Evolutionary conservation across 2,888 invertebrate genomes (phyloP), one percentile per base, ranked within the genome.

Genomic region (Cosmopolites sordidus): DNA sequence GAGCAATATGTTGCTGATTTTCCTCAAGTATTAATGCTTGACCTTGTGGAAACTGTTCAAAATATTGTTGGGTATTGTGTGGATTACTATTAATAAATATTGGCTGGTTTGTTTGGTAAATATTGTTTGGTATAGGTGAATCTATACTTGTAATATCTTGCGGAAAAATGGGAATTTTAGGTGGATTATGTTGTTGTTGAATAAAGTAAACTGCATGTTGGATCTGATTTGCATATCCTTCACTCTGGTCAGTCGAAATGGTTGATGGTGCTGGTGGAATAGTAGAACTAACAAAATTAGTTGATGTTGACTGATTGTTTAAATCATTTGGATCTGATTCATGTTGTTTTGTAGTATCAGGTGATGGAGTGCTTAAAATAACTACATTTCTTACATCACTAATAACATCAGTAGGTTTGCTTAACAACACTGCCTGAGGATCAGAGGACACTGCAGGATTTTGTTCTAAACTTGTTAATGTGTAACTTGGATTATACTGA

Each of bases 21-120:
- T 48, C 17, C 9, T 16, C 27, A 2, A 27, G 30, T 16, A 50
- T 44, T 12, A 48, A 43, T 14, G 47, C 40, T 48, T 51, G 33
- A 16, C 56, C 56, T 38, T 62, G 49, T n/a, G 52, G 51, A 17
- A 52, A 49, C 37, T 49, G 44, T 22, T 44, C 38, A n/a, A 50
- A 16, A n/a, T 17, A 48, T 33, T 58, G 43, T 27, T 42, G 52
- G 8, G 3, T 5, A 5, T 33, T 33, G 12, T 11, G 5, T 33
- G 12, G 12, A 33, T 5, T 4, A 5, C 11, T 33, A 12, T 33
- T 33, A 22, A 5, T 8, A 33, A n/a, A 6, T 33, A 33, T 33
- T 12, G 11, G 5, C n/a, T 33, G 33, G 53, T 54, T 47, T 11
- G 30, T 16, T 3, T 11, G n/a, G 17, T 11, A 6, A 6, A 6